These are phyloP conservation scores for Micropoecilia bifurca DNA, from an alignment of 2,797 vertebrate species.

Conservation along the genomic window DNA sequence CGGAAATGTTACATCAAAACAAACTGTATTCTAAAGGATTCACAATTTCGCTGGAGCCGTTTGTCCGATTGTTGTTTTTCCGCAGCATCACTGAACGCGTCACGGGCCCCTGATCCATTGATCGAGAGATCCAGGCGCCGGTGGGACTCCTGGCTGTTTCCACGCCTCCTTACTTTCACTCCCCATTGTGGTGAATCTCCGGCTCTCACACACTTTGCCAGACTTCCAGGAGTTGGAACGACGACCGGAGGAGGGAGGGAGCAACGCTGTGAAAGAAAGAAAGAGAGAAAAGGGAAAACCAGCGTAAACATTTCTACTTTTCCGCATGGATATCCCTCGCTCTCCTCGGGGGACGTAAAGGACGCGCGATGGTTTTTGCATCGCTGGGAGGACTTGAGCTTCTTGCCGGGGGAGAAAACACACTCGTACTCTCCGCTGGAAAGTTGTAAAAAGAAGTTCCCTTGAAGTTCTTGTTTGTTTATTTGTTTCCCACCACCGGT, in stretches of 20 bases:
- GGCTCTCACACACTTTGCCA: slow-evolving; percentile 71
- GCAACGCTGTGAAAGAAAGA: slow-evolving; percentile 11
- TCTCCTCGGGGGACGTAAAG: slow-evolving; percentile 30
- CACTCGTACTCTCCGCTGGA: slow-evolving; percentile 45
- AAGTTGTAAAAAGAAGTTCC: slow-evolving; percentile 79
- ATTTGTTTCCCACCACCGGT: slow-evolving; percentile 21
- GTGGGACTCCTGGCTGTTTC: slow-evolving; percentile 63
- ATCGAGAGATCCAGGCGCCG: slow-evolving; percentile 69
- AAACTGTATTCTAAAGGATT: not conserved
- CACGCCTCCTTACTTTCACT: slow-evolving; percentile 81
- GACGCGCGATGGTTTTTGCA: slow-evolving; percentile 55
- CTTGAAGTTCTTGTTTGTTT: slow-evolving; percentile 66
- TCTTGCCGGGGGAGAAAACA: slow-evolving; percentile 30
- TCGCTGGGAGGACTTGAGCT: slow-evolving; percentile 30
- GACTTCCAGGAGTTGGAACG: slow-evolving; percentile 74
- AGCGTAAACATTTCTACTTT: slow-evolving; percentile 11
- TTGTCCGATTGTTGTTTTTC: rapidly evolving
- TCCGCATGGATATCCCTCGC: slow-evolving; percentile 52
- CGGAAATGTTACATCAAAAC: not conserved
- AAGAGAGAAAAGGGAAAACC: slow-evolving; percentile 1
- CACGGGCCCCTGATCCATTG: slow-evolving; percentile 72
- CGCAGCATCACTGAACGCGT: slow-evolving; percentile 42
- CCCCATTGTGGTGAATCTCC: slow-evolving; percentile 83
- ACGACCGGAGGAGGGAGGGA: slow-evolving; percentile 43
- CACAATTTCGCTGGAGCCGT: not conserved